Percentiles rank a stretch among this genome's conserved stretches.
These are phyloP conservation scores for Lycodopsis pacificus DNA, from an alignment of 2,797 vertebrate species.

Conservation along the genomic window DNA sequence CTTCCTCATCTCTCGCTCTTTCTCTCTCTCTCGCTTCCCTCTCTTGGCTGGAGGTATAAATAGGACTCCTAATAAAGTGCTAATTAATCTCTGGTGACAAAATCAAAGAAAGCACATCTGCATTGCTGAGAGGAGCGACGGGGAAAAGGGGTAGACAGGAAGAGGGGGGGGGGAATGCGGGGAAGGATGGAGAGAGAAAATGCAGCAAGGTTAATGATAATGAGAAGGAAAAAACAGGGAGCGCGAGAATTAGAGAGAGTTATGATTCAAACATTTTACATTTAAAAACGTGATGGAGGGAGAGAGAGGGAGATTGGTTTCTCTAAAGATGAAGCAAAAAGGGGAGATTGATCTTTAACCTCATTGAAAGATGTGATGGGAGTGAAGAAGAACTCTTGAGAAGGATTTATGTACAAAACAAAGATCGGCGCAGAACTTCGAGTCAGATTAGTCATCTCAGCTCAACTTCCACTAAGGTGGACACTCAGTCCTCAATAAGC, in stretches of 20 bases:
- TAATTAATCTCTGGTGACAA: slow-evolving; percentile 84
- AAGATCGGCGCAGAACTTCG: neutral
- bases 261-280: slow-evolving; percentile 17
- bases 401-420: slow-evolving; percentile 21
- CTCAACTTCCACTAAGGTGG: slow-evolving; percentile 17
- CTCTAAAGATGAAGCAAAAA: neutral
- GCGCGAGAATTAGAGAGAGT: neutral
- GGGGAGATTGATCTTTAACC: neutral
- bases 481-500: slow-evolving; percentile 25
- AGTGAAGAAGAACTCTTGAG: slow-evolving; percentile 7
- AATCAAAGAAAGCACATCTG: slow-evolving; percentile 82
- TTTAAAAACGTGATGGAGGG: too few species aligned
- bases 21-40: slow-evolving; percentile 16
- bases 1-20: neutral
- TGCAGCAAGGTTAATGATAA: slow-evolving; percentile 19
- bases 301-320: too few species aligned
- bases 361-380: slow-evolving; percentile 1
- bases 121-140: slow-evolving; percentile 68
- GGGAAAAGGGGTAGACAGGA: slow-evolving; percentile 48
- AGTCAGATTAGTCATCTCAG: slow-evolving; percentile 1
- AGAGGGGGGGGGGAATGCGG: neutral
- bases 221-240: neutral
- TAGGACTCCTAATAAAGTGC: slow-evolving; percentile 78
- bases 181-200: slow-evolving; percentile 12
- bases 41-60: slow-evolving; percentile 72